Percentiles rank a stretch among this genome's conserved stretches.
phyloP scores from a whole-genome alignment of 2,888 invertebrate species.

The Macaria liturata region DNA sequence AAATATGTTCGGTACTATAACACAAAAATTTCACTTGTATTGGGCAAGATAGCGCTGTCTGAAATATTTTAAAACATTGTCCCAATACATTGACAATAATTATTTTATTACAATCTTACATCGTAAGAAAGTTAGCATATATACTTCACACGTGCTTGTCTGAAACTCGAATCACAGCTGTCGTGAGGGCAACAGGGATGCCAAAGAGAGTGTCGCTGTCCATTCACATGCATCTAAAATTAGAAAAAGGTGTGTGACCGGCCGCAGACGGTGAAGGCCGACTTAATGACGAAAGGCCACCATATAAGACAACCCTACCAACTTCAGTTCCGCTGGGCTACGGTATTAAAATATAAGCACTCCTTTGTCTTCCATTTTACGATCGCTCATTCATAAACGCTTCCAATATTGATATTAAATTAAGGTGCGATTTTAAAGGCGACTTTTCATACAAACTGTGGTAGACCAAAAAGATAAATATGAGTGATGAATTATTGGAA shows the following conservation, averaged over 20 bases:
- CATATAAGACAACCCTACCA: conserved; percentile 30
- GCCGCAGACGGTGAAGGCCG: conserved; percentile 59
- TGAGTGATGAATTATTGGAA: no score
- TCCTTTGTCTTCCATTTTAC: conserved; percentile 29
- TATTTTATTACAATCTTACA: no score
- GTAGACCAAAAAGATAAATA: no score
- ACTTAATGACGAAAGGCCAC: conserved; percentile 27
- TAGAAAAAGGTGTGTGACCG: conserved; percentile 60
- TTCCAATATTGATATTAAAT: conserved; percentile 12
- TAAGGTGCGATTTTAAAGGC: background rate
- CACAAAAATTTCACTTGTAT: no score
- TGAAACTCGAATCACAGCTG: conserved; percentile 22
- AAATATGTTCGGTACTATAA: no score
- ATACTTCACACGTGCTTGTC: conserved; percentile 16
- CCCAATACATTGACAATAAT: no score
- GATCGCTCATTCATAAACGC: conserved; percentile 28
- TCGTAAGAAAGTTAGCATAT: no score
- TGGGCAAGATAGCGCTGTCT: no score
- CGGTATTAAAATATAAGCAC: conserved; percentile 26
- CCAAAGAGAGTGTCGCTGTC: conserved; percentile 34
- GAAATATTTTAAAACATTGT: no score
- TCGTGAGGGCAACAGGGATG: conserved; percentile 16
- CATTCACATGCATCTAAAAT: conserved; percentile 55
- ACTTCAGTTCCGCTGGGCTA: conserved; percentile 37
- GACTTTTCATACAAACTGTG: no score